Evolutionary conservation across 2,797 vertebrate species (phyloP).

Genomic region (Eutrigla gurnardus): DNA sequence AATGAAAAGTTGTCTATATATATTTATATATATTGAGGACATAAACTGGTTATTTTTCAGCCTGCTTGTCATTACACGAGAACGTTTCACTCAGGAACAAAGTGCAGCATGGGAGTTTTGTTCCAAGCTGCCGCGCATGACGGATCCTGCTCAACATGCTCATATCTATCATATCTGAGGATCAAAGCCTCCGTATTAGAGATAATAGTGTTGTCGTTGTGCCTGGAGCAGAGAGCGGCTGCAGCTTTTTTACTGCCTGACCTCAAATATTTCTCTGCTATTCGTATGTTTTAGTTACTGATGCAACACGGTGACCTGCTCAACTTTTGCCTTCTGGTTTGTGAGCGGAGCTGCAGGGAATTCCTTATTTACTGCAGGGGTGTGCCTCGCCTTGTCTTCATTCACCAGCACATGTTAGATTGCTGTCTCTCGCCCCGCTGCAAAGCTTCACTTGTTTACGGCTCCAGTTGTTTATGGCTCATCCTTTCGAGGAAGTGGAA

Average conservation of each 20-base stretch:
- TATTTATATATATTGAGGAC: constrained; percentile 12
- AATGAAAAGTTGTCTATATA: constrained; percentile 58
- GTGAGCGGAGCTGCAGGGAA: constrained; percentile 65
- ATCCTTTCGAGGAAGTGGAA: constrained; percentile 60
- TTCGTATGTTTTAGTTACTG: constrained; percentile 45
- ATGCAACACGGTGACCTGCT: constrained; percentile 64
- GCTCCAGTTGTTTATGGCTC: constrained; percentile 60
- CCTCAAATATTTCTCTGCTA: constrained; percentile 54
- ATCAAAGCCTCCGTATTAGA: constrained; percentile 46
- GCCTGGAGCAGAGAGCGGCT: constrained; percentile 37
- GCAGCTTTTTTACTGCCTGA: constrained; percentile 48
- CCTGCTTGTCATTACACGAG: constrained; percentile 23
- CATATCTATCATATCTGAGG: constrained; percentile 22
- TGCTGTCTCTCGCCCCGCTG: constrained; percentile 55
- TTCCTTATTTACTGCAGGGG: constrained; percentile 75
- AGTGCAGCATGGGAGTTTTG: constrained; percentile 26
- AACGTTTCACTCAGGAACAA: constrained; percentile 32
- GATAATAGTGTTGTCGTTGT: constrained; percentile 39
- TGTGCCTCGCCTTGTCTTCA: constrained; percentile 66
- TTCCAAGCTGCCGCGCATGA: constrained; percentile 36
- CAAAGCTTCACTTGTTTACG: constrained; percentile 64
- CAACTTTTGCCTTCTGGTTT: constrained; percentile 65
- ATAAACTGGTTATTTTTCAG: constrained; percentile 47
- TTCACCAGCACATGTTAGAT: constrained; percentile 60
- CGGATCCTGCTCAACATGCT: constrained; percentile 18